Percentiles rank a stretch among this genome's conserved stretches.
These are phyloP conservation scores for Spea hammondii DNA, from an alignment of 2,797 vertebrate species.

Conservation along the genomic window DNA sequence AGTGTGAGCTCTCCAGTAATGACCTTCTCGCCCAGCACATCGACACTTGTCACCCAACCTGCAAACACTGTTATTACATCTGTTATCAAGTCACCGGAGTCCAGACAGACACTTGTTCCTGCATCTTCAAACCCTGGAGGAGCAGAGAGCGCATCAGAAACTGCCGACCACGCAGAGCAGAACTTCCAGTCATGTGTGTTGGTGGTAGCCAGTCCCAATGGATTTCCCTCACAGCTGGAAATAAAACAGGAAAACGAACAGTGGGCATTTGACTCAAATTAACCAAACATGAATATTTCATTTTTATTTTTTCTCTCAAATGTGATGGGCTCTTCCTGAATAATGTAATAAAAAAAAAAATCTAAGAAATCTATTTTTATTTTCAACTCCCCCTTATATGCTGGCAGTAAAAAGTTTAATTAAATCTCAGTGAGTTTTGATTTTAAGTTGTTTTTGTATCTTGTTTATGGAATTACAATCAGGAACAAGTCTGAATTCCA, in stretches of 20 bases:
- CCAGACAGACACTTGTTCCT: conserved; percentile 58
- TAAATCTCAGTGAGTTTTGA: conserved; percentile 61
- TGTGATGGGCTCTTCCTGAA: conserved; percentile 63
- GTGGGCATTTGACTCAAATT: conserved; percentile 64
- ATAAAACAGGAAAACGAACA: conserved; percentile 69
- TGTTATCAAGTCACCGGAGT: conserved; percentile 76
- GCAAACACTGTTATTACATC: conserved; percentile 76
- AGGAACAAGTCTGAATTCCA: conserved; percentile 23
- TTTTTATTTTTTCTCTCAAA: conserved; percentile 62
- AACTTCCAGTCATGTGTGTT: conserved; percentile 71
- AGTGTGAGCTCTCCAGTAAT: conserved; percentile 65
- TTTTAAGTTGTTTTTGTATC: conserved; percentile 46
- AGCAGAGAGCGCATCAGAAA: conserved; percentile 50
- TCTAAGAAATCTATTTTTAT: conserved; percentile 54
- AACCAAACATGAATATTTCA: conserved; percentile 57
- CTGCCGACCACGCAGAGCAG: conserved; percentile 58
- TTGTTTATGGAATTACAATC: conserved; percentile 19
- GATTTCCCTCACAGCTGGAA: conserved; percentile 64
- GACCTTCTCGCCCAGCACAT: conserved; percentile 70
- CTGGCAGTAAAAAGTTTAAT: conserved; percentile 63
- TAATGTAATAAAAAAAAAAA: conserved; percentile 53
- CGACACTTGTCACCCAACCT: conserved; percentile 70
- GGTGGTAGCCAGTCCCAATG: conserved; percentile 68
- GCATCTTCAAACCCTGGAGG: conserved; percentile 43
- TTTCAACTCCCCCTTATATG: conserved; percentile 52